These are phyloP conservation scores for Halcyon smyrnensis DNA, from an alignment of 2,797 vertebrate genomes.

Conservation along the genomic window DNA sequence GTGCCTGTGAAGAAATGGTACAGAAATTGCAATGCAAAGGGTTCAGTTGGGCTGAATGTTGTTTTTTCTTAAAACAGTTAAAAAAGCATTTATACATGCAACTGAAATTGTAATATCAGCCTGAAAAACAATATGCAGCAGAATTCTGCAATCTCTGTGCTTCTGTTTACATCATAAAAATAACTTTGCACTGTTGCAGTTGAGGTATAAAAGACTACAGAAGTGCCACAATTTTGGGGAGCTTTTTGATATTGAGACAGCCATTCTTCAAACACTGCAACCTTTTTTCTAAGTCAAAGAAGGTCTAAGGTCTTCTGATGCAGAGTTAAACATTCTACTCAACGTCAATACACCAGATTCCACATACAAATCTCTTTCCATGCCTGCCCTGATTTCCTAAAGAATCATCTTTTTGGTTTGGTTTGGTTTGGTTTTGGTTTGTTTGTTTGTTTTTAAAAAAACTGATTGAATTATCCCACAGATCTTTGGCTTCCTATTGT, in stretches of 20 bases:
- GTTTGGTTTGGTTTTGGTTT: no score
- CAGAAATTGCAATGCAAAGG: background rate
- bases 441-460: background rate
- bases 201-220: background rate
- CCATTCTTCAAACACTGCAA: background rate
- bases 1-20: background rate
- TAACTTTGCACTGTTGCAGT: background rate
- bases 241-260: background rate
- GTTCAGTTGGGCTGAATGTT: accelerated
- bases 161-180: background rate
- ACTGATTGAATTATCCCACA: background rate
- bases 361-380: background rate
- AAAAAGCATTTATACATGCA: background rate
- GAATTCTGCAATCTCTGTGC: background rate
- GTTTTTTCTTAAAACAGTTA: background rate
- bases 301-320: background rate
- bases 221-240: background rate
- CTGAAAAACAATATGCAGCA: background rate
- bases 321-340: background rate
- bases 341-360: background rate
- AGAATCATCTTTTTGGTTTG: background rate
- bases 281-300: background rate
- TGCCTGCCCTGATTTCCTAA: background rate
- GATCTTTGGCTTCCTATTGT: background rate
- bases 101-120: background rate